These are phyloP conservation scores for Lutjanus argentimaculatus DNA, from an alignment of 2,797 vertebrate species.

Conservation along the genomic window DNA sequence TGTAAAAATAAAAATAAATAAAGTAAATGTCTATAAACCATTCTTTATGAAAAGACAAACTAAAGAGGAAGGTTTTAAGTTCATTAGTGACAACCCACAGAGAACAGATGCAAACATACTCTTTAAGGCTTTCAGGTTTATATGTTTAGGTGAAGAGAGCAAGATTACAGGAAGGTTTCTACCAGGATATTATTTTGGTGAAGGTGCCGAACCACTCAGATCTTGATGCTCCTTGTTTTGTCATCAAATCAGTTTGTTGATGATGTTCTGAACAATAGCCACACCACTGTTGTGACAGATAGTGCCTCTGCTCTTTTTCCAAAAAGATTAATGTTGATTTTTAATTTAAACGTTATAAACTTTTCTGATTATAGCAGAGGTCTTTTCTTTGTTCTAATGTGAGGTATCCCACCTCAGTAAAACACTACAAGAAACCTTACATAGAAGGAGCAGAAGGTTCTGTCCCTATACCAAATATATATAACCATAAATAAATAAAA, in stretches of 20 bases:
- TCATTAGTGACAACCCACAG: background rate
- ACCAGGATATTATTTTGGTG: background rate
- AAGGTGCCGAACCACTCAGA: background rate
- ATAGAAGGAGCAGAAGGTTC: background rate
- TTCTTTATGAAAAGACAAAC: no score
- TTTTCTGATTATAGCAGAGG: background rate
- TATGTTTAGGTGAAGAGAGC: background rate
- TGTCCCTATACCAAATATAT: no score
- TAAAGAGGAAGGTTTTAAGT: no score
- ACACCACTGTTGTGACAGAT: background rate
- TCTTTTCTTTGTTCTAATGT: background rate
- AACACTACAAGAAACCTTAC: background rate
- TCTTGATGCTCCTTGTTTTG: background rate
- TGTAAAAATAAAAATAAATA: no score
- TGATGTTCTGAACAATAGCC: background rate
- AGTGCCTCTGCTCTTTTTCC: background rate
- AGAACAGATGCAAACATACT: background rate
- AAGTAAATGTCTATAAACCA: no score
- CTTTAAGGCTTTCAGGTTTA: background rate
- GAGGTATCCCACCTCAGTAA: background rate
- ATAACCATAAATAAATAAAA: no score
- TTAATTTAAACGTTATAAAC: no score
- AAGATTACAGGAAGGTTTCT: background rate
- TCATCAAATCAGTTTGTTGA: constrained; percentile 1
- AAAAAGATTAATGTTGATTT: constrained; percentile 21